These are phyloP conservation scores for Gonatopus flavifemur DNA, from an alignment of 1,140 invertebrate species.

Conservation along the genomic window DNA sequence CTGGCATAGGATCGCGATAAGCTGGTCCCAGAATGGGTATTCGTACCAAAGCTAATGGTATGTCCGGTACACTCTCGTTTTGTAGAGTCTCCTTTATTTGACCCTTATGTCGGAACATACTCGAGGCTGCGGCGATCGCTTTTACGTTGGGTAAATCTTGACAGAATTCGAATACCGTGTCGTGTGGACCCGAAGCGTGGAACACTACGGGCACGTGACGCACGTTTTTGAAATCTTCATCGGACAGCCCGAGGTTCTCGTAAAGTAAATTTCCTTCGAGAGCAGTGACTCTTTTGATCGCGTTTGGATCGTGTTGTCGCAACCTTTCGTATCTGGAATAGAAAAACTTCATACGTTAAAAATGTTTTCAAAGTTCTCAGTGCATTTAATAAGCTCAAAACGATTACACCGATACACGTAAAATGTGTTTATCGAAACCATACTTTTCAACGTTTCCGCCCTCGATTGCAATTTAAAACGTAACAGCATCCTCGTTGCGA, in stretches of 20 bases:
- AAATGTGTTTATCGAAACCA: no score
- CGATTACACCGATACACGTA: no score
- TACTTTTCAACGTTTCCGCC: no score
- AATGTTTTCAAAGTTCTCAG: no score
- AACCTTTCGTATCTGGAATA: conserved; percentile 38
- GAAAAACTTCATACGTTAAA: neutral
- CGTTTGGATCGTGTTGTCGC: conserved; percentile 28
- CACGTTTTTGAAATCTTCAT: conserved; percentile 14
- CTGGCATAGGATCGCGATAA: conserved; percentile 40
- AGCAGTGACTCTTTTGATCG: conserved; percentile 28
- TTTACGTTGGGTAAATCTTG: conserved; percentile 27
- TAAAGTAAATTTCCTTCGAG: conserved; percentile 44
- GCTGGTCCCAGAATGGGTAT: conserved; percentile 37
- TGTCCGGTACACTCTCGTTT: conserved; percentile 19
- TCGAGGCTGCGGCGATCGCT: conserved; percentile 12
- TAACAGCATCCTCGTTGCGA: no score
- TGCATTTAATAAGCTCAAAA: no score
- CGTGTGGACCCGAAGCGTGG: conserved; percentile 34
- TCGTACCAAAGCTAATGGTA: conserved; percentile 33
- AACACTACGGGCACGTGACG: conserved; percentile 34
- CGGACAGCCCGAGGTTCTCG: conserved; percentile 25
- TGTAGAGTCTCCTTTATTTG: conserved; percentile 16
- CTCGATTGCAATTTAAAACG: no score
- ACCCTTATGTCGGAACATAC: conserved; percentile 30
- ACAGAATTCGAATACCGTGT: conserved; percentile 31